Evolutionary conservation across 2,797 vertebrate genomes (phyloP).

Genomic region (Glyptemys insculpta): DNA sequence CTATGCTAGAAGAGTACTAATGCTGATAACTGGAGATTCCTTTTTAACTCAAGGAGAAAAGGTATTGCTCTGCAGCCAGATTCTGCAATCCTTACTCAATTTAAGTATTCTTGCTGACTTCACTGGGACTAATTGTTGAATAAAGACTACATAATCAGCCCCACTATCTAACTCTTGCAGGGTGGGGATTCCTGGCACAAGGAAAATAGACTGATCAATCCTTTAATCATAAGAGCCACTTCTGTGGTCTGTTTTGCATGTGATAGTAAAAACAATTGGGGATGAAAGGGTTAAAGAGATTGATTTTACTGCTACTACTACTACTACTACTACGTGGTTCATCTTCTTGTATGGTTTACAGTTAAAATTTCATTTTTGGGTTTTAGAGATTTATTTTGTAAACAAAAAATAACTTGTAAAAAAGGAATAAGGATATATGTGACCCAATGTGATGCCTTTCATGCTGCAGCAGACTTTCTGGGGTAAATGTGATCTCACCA

Average conservation of each 20-base stretch:
- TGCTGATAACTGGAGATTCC: not conserved
- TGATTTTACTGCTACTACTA: no score
- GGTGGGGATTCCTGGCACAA: no score
- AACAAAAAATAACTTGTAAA: not conserved
- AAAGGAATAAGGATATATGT: not conserved
- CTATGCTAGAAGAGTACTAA: not conserved
- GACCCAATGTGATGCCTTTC: not conserved
- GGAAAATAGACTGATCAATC: no score
- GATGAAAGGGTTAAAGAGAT: no score
- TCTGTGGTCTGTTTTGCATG: no score
- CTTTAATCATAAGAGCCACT: no score
- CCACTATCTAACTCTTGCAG: no score
- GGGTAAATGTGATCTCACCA: no score
- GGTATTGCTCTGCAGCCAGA: not conserved
- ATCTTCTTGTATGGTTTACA: not conserved
- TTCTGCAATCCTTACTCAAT: not conserved
- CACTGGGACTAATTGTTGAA: not conserved
- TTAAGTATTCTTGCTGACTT: not conserved
- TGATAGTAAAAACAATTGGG: no score
- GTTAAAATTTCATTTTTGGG: not conserved
- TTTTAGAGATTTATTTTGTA: not conserved
- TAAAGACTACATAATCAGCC: not conserved
- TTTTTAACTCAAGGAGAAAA: not conserved
- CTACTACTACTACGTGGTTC: no score
- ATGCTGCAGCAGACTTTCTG: not conserved